Base-by-base conservation (phyloP, 2,113 vertebrate genomes). In the Taurulus bubalis region DNA sequence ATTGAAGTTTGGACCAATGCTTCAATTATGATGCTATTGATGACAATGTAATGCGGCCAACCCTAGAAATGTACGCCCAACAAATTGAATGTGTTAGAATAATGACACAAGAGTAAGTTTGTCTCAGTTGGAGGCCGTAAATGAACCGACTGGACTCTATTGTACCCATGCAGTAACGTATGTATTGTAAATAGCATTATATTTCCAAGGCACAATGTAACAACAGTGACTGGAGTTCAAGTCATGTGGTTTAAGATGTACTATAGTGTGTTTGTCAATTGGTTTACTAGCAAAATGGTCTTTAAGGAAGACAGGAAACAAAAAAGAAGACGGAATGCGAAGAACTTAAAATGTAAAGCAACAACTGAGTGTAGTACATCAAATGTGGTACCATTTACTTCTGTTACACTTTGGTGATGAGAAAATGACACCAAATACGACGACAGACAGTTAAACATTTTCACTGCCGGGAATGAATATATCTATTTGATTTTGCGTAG, bases 101-200 rank as follows among this genome's bases (percentile, higher is more conserved):
- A 73, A 84, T 74, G 18, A 80, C 77, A 75, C 78, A 80, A 87
- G 73, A 28, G 15, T 68, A 81, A 73, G 15, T 75, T 64, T 64
- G 77, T 72, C 76, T 85, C 79, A 74, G n/a, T 79, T 68, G 22
- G 66, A 80, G 79, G 85, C 38, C 15, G 0, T 76, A 82, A 79
- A 80, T 45, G 16, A 75, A 76, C 24, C 0, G 45, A 74, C 32
- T 58, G 71, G 74, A 82, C 30, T 74, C 42, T 68, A 79, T 55
- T 80, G 32, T 83, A 58, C 76, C 64, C 71, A 78, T 64, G 69
- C 83, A 79, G 86, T 79, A 76, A 49, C 34, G 10, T 89, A 80
- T 85, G 83, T 88, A 83, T 88, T 94, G 93, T 94, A 94, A 91
- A 94, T 93, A 93, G 67, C 75, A 75, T 88, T 82, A 73, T 84